Evolutionary conservation across 2,888 invertebrate genomes (phyloP).

Genomic region (Drosophila glabriapex): DNA sequence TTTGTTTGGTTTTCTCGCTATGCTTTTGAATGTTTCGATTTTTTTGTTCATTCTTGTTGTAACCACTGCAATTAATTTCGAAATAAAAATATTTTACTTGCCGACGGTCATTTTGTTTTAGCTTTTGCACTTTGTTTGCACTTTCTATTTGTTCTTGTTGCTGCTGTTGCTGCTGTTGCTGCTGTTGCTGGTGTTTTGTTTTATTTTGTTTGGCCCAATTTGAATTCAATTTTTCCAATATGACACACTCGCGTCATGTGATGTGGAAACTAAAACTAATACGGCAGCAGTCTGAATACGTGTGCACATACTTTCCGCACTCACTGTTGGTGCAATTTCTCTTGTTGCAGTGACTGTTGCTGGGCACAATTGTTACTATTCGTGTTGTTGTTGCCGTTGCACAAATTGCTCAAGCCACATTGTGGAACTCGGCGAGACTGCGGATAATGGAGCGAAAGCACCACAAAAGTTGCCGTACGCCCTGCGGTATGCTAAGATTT

Average conservation of each 20-base stretch:
- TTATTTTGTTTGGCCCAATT: slow-evolving; percentile 68
- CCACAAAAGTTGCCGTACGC: slow-evolving; percentile 67
- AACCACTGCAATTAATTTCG: slow-evolving; percentile 73
- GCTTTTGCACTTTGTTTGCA: slow-evolving; percentile 44
- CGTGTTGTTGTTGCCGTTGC: slow-evolving; percentile 52
- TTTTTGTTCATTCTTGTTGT: slow-evolving; percentile 17
- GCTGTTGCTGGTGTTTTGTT: slow-evolving; percentile 18
- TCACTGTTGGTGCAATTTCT: slow-evolving; percentile 46
- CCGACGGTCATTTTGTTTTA: slow-evolving; percentile 67
- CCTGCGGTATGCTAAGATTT: slow-evolving; percentile 77
- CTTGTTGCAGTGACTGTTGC: slow-evolving; percentile 12
- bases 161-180: slow-evolving; percentile 14
- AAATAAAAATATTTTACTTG: slow-evolving; percentile 63
- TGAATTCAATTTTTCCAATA: slow-evolving; percentile 76
- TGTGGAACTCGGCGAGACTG: slow-evolving; percentile 56
- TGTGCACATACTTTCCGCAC: slow-evolving; percentile 50
- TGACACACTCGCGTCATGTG: slow-evolving; percentile 75
- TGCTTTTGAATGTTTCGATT: slow-evolving; percentile 6
- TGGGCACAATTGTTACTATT: slow-evolving; percentile 30
- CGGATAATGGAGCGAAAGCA: slow-evolving; percentile 28
- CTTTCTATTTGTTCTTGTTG: slow-evolving; percentile 22
- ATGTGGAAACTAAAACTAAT: slow-evolving; percentile 77
- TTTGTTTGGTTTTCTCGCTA: slow-evolving; percentile 13
- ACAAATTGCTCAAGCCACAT: slow-evolving; percentile 78
- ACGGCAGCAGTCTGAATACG: slow-evolving; percentile 39